phyloP scores from a whole-genome alignment of 64 coral and sea anemone genomes.

The Orbicella faveolata region DNA sequence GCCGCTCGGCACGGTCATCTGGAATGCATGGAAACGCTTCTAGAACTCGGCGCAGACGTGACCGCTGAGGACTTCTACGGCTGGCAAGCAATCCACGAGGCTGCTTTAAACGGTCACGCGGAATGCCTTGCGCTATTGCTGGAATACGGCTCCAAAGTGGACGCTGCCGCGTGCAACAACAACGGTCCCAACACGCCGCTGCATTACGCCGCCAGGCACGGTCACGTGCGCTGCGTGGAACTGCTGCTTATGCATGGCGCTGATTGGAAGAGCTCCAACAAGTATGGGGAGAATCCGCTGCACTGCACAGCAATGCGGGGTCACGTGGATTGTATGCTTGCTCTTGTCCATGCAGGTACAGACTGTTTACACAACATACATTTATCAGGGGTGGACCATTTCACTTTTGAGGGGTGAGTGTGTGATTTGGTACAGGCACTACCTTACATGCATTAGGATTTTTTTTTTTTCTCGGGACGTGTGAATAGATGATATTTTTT shows the following conservation, averaged over 20 bases:
- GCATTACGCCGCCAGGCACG: constrained; percentile 61
- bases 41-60: constrained; percentile 54
- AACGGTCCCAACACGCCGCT: constrained; percentile 56
- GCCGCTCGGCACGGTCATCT: constrained; percentile 55
- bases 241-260: constrained; percentile 41
- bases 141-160: constrained; percentile 26
- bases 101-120: constrained; percentile 44
- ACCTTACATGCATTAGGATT: too few species aligned
- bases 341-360: constrained; percentile 60
- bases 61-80: constrained; percentile 54
- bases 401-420: too few species aligned
- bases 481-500: too few species aligned
- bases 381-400: too few species aligned
- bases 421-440: too few species aligned
- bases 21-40: constrained; percentile 11
- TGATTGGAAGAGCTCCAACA: constrained; percentile 35
- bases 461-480: too few species aligned
- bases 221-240: constrained; percentile 32
- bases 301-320: constrained; percentile 72
- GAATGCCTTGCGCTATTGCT: constrained; percentile 51
- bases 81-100: constrained; percentile 72
- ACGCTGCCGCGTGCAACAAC: constrained; percentile 48
- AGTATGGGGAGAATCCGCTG: constrained; percentile 51
- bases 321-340: constrained; percentile 65
- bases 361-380: neutral